Percentiles rank a stretch among this genome's conserved stretches.
phyloP scores from a whole-genome alignment of 2,113 vertebrate genomes.

The Amphilophus citrinellus region DNA sequence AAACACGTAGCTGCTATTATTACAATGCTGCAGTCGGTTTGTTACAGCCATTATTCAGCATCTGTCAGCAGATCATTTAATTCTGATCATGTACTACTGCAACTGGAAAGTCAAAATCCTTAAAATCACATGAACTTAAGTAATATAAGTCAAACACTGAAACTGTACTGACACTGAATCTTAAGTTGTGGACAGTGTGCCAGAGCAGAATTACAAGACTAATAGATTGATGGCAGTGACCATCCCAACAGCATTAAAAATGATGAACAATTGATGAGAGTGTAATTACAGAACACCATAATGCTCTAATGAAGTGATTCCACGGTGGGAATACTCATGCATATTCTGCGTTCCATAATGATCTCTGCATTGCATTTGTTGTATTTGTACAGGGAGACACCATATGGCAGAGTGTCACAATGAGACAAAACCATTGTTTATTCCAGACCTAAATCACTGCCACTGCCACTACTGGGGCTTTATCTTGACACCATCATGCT shows the following conservation, averaged over 20 bases:
- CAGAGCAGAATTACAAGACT: conserved; percentile 29
- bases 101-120: background rate
- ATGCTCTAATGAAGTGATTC: conserved; percentile 55
- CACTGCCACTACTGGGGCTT: conserved; percentile 50
- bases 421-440: conserved; percentile 54
- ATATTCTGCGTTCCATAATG: conserved; percentile 61
- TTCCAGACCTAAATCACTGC: conserved; percentile 51
- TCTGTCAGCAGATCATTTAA: background rate
- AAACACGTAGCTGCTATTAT: background rate
- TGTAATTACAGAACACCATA: conserved; percentile 60
- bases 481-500: conserved; percentile 51
- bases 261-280: conserved; percentile 60
- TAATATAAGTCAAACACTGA: background rate
- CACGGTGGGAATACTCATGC: conserved; percentile 60
- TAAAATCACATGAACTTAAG: background rate
- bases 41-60: background rate
- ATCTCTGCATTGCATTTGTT: conserved; percentile 57
- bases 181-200: background rate
- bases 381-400: conserved; percentile 47
- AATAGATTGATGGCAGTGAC: conserved; percentile 37
- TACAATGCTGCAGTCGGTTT: background rate
- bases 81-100: background rate
- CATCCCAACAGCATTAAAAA: conserved; percentile 57
- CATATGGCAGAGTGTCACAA: conserved; percentile 62
- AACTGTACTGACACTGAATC: background rate